Base-by-base conservation (phyloP, 2,888 invertebrate species). In the Tenthredo livida region DNA sequence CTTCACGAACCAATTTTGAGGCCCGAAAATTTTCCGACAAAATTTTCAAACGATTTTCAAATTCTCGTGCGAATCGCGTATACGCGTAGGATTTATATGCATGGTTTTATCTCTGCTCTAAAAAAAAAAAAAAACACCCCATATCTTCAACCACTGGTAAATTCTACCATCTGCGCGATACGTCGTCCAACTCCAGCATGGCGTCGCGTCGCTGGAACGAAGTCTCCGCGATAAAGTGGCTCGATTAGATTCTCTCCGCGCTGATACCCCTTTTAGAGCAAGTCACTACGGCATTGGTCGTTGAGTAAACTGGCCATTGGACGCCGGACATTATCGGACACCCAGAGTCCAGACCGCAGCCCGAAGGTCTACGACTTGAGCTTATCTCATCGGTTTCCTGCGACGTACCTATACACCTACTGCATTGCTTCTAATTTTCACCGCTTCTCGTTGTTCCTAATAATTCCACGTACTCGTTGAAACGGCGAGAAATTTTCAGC, bases 191-290 rank as follows among this genome's bases (percentile, higher is more conserved):
- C 21, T 12, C 4, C 72, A 43, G 43, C 12, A 73, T 73, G 72
- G 72, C 72, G 72, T 21, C 25, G 72, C 72, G 72, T 21, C 25
- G 72, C 9, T 43, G 40, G n/a, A 73, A 43, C 43, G 43, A 67
- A 67, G 33, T 43, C 72, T 43, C 40, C 43, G 72, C 72, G 72
- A 73, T 43, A 73, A 73, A 73, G 72, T 73, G 72, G n/a, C 72
- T 73, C 43, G 72, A 73, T 40, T 73, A 73, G 72, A 73, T 73
- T 73, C 72, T 40, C 72, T 43, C 72, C 29, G 3, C 15, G 29
- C 67, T 67, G 67, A 67, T 33, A 12, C 67, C 67, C 67, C 67
- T 33, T 33, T 73, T 43, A n/a, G 7, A 43, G 21, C 72, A 43
- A 73, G 72, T 73, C 72, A 73, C 72, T 33, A 43, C 72, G 72